phyloP scores from a whole-genome alignment of 2,113 vertebrate genomes.

The Dunckerocampus dactyliophorus region DNA sequence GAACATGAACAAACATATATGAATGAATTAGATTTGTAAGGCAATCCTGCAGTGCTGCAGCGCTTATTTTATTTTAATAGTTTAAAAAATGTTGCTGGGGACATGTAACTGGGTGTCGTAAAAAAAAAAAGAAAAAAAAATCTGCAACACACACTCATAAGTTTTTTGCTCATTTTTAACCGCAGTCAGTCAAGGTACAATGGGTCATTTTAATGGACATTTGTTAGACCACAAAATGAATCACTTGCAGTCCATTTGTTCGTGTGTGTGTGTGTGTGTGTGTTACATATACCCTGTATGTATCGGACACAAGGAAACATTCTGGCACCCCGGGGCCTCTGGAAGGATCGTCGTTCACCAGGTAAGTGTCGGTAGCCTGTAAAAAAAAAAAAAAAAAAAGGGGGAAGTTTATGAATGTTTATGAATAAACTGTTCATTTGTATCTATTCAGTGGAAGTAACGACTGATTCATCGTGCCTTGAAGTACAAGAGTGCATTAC shows the following conservation, averaged over 20 bases:
- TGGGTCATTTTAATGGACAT: conserved; percentile 18
- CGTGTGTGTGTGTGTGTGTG: conserved; percentile 22
- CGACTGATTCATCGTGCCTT: not conserved
- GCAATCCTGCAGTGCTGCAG: no score
- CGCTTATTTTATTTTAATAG: no score
- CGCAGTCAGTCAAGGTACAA: conserved; percentile 14
- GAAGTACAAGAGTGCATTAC: not conserved
- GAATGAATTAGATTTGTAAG: no score
- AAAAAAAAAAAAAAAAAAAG: conserved; percentile 32
- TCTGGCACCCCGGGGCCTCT: conserved; percentile 76
- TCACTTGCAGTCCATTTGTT: not conserved
- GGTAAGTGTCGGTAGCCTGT: conserved; percentile 77
- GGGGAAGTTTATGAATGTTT: no score
- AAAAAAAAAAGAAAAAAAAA: conserved; percentile 12
- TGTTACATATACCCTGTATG: conserved; percentile 72
- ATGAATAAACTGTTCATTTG: not conserved
- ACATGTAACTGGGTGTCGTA: no score
- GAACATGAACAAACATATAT: no score
- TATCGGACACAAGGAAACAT: conserved; percentile 78
- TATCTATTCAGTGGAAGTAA: no score
- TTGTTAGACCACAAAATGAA: conserved; percentile 35
- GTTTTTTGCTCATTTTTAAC: conserved; percentile 3
- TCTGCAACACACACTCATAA: conserved; percentile 14
- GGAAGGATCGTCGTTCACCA: conserved; percentile 76
- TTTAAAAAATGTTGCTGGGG: no score